A percentile compares a stretch with the other conserved stretches of the same genome.
Conservation (phyloP, 2,113 vertebrate genomes). For the Empidonax alnorum region DNA sequence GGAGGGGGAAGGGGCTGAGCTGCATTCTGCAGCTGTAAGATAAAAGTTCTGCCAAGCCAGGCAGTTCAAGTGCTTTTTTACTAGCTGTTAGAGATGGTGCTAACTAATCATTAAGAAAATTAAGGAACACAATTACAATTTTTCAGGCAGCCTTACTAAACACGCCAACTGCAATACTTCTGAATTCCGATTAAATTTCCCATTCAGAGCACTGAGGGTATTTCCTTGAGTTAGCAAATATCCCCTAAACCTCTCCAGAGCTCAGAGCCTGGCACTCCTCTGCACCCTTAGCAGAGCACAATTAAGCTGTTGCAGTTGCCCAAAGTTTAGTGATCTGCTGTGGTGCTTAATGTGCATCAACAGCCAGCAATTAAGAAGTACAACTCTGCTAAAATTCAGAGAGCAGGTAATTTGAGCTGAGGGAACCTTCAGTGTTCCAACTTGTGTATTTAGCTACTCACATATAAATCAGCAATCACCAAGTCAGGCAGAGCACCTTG, state of each 20-base stretch:
- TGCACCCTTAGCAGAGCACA: not conserved
- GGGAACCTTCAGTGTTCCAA: not conserved
- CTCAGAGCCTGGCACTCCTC: not conserved
- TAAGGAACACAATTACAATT: not conserved
- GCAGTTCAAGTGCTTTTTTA: not conserved
- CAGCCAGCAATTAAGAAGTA: not conserved
- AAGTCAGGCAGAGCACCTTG: not conserved
- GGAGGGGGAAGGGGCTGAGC: not conserved
- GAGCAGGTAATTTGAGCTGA: not conserved
- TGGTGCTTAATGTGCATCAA: not conserved
- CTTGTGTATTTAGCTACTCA: not conserved
- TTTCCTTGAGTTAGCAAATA: not conserved
- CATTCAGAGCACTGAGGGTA: not conserved
- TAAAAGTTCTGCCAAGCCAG: constrained; percentile 3
- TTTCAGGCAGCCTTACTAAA: not conserved
- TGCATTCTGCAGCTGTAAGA: not conserved
- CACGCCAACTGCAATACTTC: not conserved
- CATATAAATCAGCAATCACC: not conserved
- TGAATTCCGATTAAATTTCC: not conserved
- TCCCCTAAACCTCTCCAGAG: not conserved
- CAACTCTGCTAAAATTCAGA: not conserved
- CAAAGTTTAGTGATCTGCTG: not conserved
- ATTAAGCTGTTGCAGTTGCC: not conserved
- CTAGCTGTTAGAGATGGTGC: not conserved
- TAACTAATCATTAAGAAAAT: not conserved